Base-by-base conservation (phyloP, 2,797 vertebrate genomes). In the Lithobates sylvaticus region DNA sequence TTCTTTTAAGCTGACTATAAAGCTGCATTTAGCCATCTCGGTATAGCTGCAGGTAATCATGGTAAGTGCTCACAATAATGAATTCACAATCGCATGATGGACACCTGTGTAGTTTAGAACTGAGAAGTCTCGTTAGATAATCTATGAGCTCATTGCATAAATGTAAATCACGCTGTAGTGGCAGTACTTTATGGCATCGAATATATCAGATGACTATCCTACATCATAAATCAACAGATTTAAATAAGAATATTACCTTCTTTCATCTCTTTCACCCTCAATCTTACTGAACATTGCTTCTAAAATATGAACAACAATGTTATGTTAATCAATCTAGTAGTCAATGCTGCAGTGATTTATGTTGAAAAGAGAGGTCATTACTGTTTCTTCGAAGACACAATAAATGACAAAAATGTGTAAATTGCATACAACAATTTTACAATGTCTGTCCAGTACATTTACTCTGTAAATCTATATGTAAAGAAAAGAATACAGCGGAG, bases 61-160 rank as follows among this genome's bases (percentile, higher is more conserved):
- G 76, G 61, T 78, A 44, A 78, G 76, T 78, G 76, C 76, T 64
- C 26, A 29, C 15, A 21, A 36, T 36, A 71, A 61, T 65, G 36
- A 23, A 77, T n/a, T 26, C 61, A 77, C 58, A 12, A 23, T 36
- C 5, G 26, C 23, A 67, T 65, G 36, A 67, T 78, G 36, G 58
- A 67, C 23, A 67, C 58, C 36, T 42, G 34, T 39, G 23, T 7
- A 26, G 76, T 44, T 27, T 18, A 12, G 29, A 21, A 64, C 13
- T 39, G 21, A 61, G 27, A 64, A 29, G 26, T 67, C 65, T 67
- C 26, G 3, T 67, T 67, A 67, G 65, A 67, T 27, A 26, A 67
- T 67, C 26, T 67, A 67, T 29, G 65, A 67, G 65, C 65, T 67
- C n/a, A 67, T 67, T 67, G 65, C 27, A 67, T 29, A 67, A 67